Evolutionary conservation across 2,888 invertebrate genomes (phyloP).

Genomic region (Petrolisthes cinctipes): DNA sequence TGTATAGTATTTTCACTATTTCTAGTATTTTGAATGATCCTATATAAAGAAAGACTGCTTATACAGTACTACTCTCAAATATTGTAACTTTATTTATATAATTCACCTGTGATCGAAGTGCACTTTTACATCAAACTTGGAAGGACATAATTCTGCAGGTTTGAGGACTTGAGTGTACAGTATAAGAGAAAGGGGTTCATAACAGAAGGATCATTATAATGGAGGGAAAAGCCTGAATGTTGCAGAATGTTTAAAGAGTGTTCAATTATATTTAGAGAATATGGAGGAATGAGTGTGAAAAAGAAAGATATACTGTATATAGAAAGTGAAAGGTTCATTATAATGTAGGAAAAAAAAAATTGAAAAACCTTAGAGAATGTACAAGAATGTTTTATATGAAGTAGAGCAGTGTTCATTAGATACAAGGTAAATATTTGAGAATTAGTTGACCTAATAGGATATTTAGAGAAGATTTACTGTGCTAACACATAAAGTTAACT

Average conservation of each 20-base stretch:
- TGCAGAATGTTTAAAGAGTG: neutral
- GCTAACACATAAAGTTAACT: too few species aligned
- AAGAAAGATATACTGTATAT: neutral
- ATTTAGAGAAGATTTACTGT: too few species aligned
- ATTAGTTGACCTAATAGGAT: too few species aligned
- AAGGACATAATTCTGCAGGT: constrained; percentile 32
- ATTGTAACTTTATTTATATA: constrained; percentile 39
- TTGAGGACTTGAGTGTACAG: neutral
- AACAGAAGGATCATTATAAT: too few species aligned
- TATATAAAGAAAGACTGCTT: neutral
- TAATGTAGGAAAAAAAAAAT: too few species aligned
- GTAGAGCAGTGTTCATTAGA: too few species aligned
- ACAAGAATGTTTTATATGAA: too few species aligned
- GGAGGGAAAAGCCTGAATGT: too few species aligned
- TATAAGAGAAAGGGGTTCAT: too few species aligned
- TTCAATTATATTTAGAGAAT: neutral
- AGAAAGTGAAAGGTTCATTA: too few species aligned
- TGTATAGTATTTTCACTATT: constrained; percentile 6
- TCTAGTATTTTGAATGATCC: constrained; percentile 15
- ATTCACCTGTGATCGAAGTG: constrained; percentile 62
- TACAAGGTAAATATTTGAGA: too few species aligned
- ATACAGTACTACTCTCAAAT: constrained; percentile 14
- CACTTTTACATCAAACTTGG: constrained; percentile 58
- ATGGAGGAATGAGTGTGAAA: neutral
- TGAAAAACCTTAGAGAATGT: too few species aligned